These are phyloP conservation scores for Chinchilla lanigera DNA, from an alignment of 2,113 vertebrate species.

Conservation along the genomic window DNA sequence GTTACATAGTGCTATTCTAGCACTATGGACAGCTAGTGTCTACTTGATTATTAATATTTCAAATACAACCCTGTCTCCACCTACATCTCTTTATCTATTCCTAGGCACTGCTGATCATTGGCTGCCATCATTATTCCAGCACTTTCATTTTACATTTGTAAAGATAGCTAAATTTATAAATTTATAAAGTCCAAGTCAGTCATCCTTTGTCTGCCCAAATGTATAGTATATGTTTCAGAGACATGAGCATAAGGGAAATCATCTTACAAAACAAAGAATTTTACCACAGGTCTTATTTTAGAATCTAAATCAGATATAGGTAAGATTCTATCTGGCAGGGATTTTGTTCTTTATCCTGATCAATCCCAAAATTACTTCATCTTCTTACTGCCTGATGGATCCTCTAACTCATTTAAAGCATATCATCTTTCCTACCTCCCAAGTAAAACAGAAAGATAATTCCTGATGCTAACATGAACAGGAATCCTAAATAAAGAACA, in stretches of 20 bases:
- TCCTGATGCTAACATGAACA: not conserved
- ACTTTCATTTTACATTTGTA: conserved; percentile 28
- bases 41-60: not conserved
- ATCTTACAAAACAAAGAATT: not conserved
- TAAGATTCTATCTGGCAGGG: not conserved
- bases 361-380: not conserved
- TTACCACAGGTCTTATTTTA: conserved; percentile 14
- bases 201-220: not conserved
- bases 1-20: not conserved
- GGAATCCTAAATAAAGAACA: not conserved
- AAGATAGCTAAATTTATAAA: not conserved
- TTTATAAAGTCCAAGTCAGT: not conserved
- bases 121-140: not conserved
- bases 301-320: not conserved
- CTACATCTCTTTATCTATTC: not conserved
- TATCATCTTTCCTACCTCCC: not conserved
- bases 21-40: not conserved
- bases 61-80: not conserved
- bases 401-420: not conserved
- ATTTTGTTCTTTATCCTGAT: conserved; percentile 34
- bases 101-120: not conserved
- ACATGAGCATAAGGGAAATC: not conserved
- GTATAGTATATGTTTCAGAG: not conserved
- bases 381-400: not conserved
- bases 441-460: not conserved